phyloP scores from a whole-genome alignment of 2,888 invertebrate genomes.

The Lasioglossum malachurum region DNA sequence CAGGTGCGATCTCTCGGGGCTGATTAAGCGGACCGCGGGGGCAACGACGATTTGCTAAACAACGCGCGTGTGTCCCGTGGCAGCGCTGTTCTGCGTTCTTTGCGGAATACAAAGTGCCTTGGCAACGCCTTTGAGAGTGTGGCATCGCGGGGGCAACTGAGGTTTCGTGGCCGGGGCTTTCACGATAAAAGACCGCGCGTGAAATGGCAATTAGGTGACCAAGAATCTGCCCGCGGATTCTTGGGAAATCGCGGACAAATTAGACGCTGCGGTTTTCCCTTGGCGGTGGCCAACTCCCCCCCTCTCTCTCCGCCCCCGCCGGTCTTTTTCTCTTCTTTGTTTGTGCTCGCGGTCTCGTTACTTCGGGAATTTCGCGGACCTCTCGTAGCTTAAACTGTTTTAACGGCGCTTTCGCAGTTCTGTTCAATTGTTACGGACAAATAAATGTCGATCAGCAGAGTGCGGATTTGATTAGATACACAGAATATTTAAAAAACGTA shows the following conservation, averaged over 20 bases:
- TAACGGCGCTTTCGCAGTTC: no score
- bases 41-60: conserved; percentile 64
- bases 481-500: no score
- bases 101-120: conserved; percentile 63
- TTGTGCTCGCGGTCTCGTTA: neutral
- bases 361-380: neutral
- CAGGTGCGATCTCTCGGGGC: conserved; percentile 53
- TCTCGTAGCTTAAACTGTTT: neutral
- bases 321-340: neutral
- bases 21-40: conserved; percentile 54
- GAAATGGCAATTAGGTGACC: conserved; percentile 61
- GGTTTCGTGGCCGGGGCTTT: conserved; percentile 49
- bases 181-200: conserved; percentile 60
- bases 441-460: no score
- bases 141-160: conserved; percentile 24
- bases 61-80: conserved; percentile 53
- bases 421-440: no score
- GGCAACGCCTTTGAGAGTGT: conserved; percentile 66
- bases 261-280: conserved; percentile 44
- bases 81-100: conserved; percentile 10
- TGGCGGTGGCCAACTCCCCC: neutral
- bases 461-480: no score
- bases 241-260: conserved; percentile 52
- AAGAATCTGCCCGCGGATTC: conserved; percentile 47
- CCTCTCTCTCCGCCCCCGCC: neutral